These are phyloP conservation scores for Coregonus clupeaformis DNA, from an alignment of 2,113 vertebrate species.

Conservation along the genomic window DNA sequence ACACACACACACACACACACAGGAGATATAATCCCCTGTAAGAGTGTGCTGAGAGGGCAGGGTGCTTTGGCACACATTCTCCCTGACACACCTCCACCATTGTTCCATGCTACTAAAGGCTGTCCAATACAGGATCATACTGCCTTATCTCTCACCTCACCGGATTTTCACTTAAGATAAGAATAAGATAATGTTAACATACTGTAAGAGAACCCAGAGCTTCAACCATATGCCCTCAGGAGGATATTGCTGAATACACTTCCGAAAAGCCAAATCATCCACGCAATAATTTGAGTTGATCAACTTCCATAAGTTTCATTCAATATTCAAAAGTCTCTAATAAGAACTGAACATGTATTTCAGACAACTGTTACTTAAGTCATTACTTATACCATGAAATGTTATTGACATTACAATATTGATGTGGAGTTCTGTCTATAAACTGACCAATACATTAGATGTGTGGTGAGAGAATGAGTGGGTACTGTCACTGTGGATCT, in stretches of 20 bases:
- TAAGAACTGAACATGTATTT: too few relatives aligned
- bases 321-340: too few relatives aligned
- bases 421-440: neutral
- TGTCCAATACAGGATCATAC: neutral
- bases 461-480: too few relatives aligned
- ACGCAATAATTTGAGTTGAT: too few relatives aligned
- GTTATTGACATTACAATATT: neutral
- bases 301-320: too few relatives aligned
- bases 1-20: constrained; percentile 5
- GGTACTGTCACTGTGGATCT: neutral
- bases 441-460: too few relatives aligned
- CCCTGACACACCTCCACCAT: neutral
- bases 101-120: constrained; percentile 13
- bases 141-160: neutral
- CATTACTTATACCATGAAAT: neutral
- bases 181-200: neutral
- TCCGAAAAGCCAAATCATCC: too few relatives aligned
- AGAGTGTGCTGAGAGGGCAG: neutral
- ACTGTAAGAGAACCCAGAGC: neutral
- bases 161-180: neutral
- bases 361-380: too few relatives aligned
- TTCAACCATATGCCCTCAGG: neutral
- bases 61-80: neutral
- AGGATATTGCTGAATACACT: neutral
- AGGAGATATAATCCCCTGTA: neutral